Base-by-base conservation (phyloP, 2,797 vertebrate species). In the Crocodylus rhombifer region DNA sequence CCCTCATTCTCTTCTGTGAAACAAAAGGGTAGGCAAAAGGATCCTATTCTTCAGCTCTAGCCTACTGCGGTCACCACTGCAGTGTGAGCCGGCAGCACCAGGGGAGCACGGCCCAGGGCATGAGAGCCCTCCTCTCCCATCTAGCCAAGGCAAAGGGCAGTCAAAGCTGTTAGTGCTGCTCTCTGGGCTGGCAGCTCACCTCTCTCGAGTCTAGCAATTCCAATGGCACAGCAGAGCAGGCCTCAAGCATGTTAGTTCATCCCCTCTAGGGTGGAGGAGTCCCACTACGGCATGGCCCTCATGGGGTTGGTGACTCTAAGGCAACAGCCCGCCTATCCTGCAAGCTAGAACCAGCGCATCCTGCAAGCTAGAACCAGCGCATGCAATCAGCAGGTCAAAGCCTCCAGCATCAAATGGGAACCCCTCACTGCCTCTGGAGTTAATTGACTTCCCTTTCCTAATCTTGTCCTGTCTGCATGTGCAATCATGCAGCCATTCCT, bases 381-480 rank as follows among this genome's bases (percentile, higher is more conserved):
- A 0, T 1, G 33, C 56, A 14, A 13, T 83, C 2, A 0, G 1
- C 16, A 42, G 15, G 63, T 26, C 2, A 0, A 5, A 25, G n/a
- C 11, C 28, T 23, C 7, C 0, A 58, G 56, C 67, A 56, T 65
- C 63, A 56, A 17, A 42, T 74, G 14, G 36, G 28, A 30, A 77
- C 81, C 21, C 3, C 0, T 0, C 33, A 73, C 55, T 21, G 18
- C 11, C 92, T 60, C 4, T 0, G 4, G 77, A 76, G 20, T 71
- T 77, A 42, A 58, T 0, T 57, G 63, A 4, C 4, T 61, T 6
- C 21, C 81, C 56, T 60, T 17, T 4, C 82, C 79, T 75, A 6
- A 18, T 33, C 69, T 25, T 2, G 33, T n/a, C 84, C 94, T 55
- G 11, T 61, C 80, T 75, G 15, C 84, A 87, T n/a, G 4, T 62